These are phyloP conservation scores for Pammene aurita DNA, from an alignment of 2,888 invertebrate genomes.

Conservation along the genomic window DNA sequence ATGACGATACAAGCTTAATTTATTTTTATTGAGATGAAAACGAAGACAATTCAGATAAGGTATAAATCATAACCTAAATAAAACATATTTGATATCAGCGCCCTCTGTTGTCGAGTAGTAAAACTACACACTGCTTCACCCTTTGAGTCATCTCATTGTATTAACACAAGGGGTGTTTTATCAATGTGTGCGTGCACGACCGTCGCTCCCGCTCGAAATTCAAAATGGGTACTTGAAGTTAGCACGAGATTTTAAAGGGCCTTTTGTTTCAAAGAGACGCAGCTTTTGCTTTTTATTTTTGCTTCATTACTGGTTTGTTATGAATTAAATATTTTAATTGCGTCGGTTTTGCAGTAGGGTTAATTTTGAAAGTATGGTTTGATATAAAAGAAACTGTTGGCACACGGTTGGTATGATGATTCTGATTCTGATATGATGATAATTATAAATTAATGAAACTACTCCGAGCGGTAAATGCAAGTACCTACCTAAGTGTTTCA, in stretches of 20 bases:
- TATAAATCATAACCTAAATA: background rate
- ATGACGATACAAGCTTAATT: too few species aligned
- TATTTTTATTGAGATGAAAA: background rate
- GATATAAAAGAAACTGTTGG: background rate
- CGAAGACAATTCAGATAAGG: background rate
- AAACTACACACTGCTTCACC: slow-evolving; percentile 44
- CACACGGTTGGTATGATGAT: background rate
- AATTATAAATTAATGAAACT: background rate
- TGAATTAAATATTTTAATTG: slow-evolving; percentile 36
- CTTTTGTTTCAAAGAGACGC: slow-evolving; percentile 42
- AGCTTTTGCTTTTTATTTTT: slow-evolving; percentile 38
- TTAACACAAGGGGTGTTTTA: slow-evolving; percentile 32
- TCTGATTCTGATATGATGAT: too few species aligned
- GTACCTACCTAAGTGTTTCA: too few species aligned
- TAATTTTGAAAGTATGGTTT: slow-evolving; percentile 3
- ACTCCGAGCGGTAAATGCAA: too few species aligned
- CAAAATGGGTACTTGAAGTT: slow-evolving; percentile 43
- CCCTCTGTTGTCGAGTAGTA: slow-evolving; percentile 64
- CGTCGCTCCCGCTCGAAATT: slow-evolving; percentile 44
- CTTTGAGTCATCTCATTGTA: slow-evolving; percentile 31
- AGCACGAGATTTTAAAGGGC: slow-evolving; percentile 41
- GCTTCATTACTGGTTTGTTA: slow-evolving; percentile 39
- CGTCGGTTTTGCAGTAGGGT: slow-evolving; percentile 19
- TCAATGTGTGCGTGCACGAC: slow-evolving; percentile 44
- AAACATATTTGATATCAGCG: slow-evolving; percentile 42